These are phyloP conservation scores for Epistrophe eligans DNA, from an alignment of 2,888 invertebrate species.

Conservation along the genomic window DNA sequence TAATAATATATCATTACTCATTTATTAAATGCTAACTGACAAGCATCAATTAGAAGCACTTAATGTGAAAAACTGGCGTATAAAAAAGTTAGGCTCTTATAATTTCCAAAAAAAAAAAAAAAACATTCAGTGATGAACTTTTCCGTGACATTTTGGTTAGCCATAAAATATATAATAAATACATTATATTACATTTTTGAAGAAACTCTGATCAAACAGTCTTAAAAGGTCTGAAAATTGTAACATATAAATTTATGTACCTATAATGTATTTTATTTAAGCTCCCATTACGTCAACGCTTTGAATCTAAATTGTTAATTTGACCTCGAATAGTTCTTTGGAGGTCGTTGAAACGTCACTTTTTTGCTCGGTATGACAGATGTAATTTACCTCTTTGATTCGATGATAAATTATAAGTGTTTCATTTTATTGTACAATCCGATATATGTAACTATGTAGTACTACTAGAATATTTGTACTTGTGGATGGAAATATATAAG, in stretches of 20 bases:
- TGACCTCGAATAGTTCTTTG: not conserved
- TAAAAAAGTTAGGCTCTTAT: not conserved
- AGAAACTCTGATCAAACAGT: not conserved
- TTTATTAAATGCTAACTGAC: conserved; percentile 26
- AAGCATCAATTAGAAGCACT: conserved; percentile 26
- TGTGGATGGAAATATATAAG: not conserved
- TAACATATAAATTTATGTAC: not conserved
- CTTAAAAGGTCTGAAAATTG: not conserved
- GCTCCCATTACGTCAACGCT: conserved; percentile 5
- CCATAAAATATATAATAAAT: not conserved
- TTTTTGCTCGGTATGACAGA: not conserved
- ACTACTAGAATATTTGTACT: not conserved
- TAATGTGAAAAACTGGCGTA: not conserved
- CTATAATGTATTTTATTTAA: no score
- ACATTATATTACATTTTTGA: not conserved
- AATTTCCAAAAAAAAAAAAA: not conserved
- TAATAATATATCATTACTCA: conserved; percentile 41
- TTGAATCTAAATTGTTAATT: not conserved
- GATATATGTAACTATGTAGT: no score
- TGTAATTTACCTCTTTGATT: conserved; percentile 20
- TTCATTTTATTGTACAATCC: not conserved
- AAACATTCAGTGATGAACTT: not conserved
- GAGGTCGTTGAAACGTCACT: conserved; percentile 4
- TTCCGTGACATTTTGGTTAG: not conserved
- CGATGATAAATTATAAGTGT: conserved; percentile 17